phyloP scores from a whole-genome alignment of 1,140 invertebrate species.

The Globodera rostochiensis region DNA sequence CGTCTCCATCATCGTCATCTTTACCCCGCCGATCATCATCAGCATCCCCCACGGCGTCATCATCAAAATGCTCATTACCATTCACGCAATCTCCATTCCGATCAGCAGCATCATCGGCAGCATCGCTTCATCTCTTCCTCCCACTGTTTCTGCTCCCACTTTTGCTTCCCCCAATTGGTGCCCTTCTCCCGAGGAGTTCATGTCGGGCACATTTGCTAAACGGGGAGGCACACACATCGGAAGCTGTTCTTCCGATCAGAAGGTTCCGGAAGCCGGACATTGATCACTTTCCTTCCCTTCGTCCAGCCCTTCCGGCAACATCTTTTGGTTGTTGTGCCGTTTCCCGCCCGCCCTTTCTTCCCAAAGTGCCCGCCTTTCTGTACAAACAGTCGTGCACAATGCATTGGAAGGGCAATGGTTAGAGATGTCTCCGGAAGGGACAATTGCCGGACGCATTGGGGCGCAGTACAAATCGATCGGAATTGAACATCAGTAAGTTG shows the following conservation, averaged over 20 bases:
- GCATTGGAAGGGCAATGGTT: constrained; percentile 24
- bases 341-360: constrained; percentile 18
- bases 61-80: background rate
- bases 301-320: constrained; percentile 1
- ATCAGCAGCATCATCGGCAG: background rate
- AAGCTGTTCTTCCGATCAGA: constrained; percentile 6
- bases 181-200: constrained; percentile 5
- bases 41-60: background rate
- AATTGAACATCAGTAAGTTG: constrained; percentile 13
- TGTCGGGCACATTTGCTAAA: constrained; percentile 23
- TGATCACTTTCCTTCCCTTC: background rate
- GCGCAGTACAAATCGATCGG: background rate
- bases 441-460: too few species aligned
- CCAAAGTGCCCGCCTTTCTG: constrained; percentile 18
- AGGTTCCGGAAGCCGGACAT: background rate
- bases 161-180: background rate
- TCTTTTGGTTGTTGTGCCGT: constrained; percentile 28
- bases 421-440: background rate
- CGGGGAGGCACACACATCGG: constrained; percentile 3
- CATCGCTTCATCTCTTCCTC: background rate
- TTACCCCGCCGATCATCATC: background rate
- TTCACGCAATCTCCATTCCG: too few species aligned
- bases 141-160: background rate
- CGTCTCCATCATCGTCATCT: background rate
- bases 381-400: constrained; percentile 25